Evolutionary conservation across 2,113 vertebrate genomes (phyloP), one percentile per base, ranked within the genome.

Genomic region (Trinectes maculatus): DNA sequence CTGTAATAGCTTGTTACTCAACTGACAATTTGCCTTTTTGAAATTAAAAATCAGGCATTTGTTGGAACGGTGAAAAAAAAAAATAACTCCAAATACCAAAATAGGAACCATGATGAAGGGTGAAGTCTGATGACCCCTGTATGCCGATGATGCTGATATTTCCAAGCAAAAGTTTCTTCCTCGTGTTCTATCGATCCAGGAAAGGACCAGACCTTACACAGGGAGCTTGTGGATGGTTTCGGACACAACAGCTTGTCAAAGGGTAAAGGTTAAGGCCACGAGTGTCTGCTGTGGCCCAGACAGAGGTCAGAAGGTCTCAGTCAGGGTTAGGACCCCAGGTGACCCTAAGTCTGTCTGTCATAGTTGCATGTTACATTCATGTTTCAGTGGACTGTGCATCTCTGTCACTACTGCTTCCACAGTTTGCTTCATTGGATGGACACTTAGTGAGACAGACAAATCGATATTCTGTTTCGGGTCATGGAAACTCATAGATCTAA

Each of bases 211-310:
- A 82, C 49, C 82, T 44, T 64, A 61, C 11, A 51, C 66, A 51
- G 44, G 71, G 76, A 83, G 68, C 54, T 71, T 26, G 43, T 65
- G 51, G 47, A 85, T 79, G 71, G 67, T 61, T 79, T 76, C 55
- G 72, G 75, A 85, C 71, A 51, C 61, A 90, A 89, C 90, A 92
- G 90, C 91, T 93, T 93, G 91, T 84, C 69, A 56, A 71, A 76
- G 88, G 89, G 64, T 91, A 94, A 92, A 92, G 91, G 89, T 92
- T 87, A 91, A 84, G 80, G 85, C 84, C 74, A 87, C 7, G 49
- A 85, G 72, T 79, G 77, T 71, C 83, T 89, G 74, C 72, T 24
- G 61, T 76, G 64, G 76, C 85, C 89, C 88, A 88, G 84, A 85
- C 82, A 52, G 49, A 88, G 82, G 82, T 89, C 89, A 80, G 25